Evolutionary conservation across 2,888 invertebrate species (phyloP), one percentile per base, ranked within the genome.

Genomic region (Scelioninae gen. 1): DNA sequence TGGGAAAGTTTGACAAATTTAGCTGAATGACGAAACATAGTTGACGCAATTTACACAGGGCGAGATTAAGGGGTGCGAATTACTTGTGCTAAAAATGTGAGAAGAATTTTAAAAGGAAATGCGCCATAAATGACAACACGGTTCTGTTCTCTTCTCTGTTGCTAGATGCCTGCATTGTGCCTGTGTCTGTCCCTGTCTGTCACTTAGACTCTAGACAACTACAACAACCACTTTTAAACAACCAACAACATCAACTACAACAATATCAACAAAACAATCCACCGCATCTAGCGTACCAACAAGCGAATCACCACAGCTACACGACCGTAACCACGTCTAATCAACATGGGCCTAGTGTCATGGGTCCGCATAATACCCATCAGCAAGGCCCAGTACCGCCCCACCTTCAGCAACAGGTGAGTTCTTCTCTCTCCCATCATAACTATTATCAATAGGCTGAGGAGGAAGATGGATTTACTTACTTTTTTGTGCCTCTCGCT

Each of bases 101-200:
- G 84, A 47, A 77, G 11, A 32, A 66, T 9, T 9, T 38, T 4
- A 16, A 40, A 58, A 11, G n/a, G 82, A 89, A 91, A 91, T 91
- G 92, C 86, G 92, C 92, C 92, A 91, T 87, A 82, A 91, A 92
- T 92, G 92, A 92, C 92, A 92, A 92, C 92, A 92, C 92, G 92
- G 89, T 92, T 91, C 92, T 92, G 92, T 92, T 92, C 92, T 92
- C 92, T 96, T 96, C 96, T 96, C 96, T 96, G 96, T 96, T 96
- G 96, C 96, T 96, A 96, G 96, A 96, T 96, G 96, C 96, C 96
- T 96, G 96, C 96, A 92, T 92, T 92, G 92, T 92, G 92, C 92
- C 92, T 92, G 92, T 92, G 92, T 92, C 92, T 92, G 92, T 92
- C 92, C 92, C 92, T 92, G 92, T 92, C 92, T 92, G 92, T 92